A percentile compares a stretch with the other conserved stretches of the same genome.
phyloP scores from a whole-genome alignment of 2,113 vertebrate species.

The Chaetorhynchus papuensis region DNA sequence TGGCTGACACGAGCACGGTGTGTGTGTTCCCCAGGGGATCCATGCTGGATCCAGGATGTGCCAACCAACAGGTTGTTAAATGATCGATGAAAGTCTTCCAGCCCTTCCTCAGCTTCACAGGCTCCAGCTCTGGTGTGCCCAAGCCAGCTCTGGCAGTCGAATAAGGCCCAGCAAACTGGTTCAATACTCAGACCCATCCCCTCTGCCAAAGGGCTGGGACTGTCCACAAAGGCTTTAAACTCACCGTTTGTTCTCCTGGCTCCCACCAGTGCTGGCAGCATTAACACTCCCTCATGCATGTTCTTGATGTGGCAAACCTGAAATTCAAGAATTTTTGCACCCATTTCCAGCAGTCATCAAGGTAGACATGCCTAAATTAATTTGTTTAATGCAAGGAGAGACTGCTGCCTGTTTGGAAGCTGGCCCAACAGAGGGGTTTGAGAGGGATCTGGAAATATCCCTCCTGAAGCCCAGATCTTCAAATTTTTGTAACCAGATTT shows the following conservation, averaged over 20 bases:
- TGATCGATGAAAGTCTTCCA: not conserved
- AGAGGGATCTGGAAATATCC: not conserved
- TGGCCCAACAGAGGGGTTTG: not conserved
- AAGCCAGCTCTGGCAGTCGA: not conserved
- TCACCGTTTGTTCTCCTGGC: not conserved
- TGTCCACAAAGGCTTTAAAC: not conserved
- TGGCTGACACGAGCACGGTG: accelerated
- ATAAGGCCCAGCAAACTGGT: not conserved
- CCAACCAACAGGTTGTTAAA: not conserved
- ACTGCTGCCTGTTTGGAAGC: not conserved
- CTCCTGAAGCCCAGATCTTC: not conserved
- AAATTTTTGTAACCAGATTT: not conserved
- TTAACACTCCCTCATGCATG: accelerated
- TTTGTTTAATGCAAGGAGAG: accelerated
- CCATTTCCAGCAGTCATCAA: not conserved
- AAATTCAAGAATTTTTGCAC: not conserved
- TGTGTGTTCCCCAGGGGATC: accelerated
- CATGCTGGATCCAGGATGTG: not conserved
- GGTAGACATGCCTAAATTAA: not conserved
- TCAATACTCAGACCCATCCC: not conserved
- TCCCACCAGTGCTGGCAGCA: not conserved
- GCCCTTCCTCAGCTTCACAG: not conserved
- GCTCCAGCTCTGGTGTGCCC: not conserved
- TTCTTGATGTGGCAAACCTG: not conserved
- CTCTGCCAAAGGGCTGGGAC: not conserved